Evolutionary conservation across 2,888 invertebrate genomes (phyloP).

Genomic region (Caenorhabditis sinica): DNA sequence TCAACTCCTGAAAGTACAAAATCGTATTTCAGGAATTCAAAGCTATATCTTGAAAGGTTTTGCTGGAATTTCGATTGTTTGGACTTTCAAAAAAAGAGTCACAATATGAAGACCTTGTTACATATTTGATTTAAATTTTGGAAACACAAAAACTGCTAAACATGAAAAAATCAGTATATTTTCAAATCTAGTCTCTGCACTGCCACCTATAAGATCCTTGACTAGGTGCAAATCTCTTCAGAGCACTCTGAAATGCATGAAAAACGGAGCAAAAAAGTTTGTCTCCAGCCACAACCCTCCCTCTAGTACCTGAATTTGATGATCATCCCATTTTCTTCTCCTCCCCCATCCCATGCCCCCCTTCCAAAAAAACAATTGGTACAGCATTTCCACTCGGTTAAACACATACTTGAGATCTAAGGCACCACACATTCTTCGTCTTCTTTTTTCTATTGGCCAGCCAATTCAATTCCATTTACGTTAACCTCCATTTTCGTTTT

Average conservation of each 20-base stretch:
- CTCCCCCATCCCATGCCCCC: background rate
- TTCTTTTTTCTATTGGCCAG: slow-evolving; percentile 8
- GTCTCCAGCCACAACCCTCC: background rate
- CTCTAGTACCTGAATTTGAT: slow-evolving; percentile 21
- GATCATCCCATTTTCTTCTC: slow-evolving; percentile 29
- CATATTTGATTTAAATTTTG: no score
- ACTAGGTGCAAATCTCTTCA: background rate
- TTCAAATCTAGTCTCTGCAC: no score
- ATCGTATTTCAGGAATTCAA: no score
- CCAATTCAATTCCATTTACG: slow-evolving; percentile 38
- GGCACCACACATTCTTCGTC: slow-evolving; percentile 21
- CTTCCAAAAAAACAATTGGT: slow-evolving; percentile 48
- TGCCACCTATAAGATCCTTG: no score
- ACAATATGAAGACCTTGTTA: no score
- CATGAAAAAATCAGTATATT: no score
- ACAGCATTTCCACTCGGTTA: slow-evolving; percentile 49
- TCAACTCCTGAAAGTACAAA: no score
- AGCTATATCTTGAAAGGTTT: no score
- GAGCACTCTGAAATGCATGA: background rate
- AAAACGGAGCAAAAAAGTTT: background rate
- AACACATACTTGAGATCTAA: slow-evolving; percentile 48
- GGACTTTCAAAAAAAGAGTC: no score
- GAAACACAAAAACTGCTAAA: no score
- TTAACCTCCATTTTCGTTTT: slow-evolving; percentile 13
- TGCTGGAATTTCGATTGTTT: no score